phyloP scores from a whole-genome alignment of 2,113 vertebrate genomes.

The Sphyrna mokarran region DNA sequence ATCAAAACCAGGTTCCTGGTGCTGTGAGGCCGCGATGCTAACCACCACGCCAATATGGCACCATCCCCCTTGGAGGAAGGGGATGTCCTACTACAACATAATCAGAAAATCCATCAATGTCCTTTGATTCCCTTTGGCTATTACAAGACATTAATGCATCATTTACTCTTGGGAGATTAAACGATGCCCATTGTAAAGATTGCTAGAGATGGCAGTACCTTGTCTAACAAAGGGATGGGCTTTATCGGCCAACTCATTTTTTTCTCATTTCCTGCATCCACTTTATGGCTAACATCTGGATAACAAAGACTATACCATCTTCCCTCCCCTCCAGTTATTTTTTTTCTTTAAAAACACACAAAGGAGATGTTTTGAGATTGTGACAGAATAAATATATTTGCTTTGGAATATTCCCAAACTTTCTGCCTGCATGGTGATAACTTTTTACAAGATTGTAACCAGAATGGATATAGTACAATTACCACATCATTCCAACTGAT shows the following conservation, averaged over 20 bases:
- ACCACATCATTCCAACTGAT: background rate
- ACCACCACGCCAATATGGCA: too few species aligned
- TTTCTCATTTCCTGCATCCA: background rate
- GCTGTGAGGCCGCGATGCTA: too few species aligned
- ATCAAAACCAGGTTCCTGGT: too few species aligned
- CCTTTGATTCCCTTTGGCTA: background rate
- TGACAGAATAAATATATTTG: background rate
- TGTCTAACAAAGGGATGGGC: background rate
- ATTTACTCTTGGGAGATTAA: background rate
- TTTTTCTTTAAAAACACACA: background rate
- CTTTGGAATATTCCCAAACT: conserved; percentile 8
- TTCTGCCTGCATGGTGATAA: background rate
- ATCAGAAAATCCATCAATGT: too few species aligned
- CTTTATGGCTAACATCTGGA: background rate
- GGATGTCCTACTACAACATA: too few species aligned
- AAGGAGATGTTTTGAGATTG: background rate
- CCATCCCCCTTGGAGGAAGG: too few species aligned
- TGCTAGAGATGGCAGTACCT: background rate
- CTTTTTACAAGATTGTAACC: background rate
- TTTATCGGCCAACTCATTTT: background rate
- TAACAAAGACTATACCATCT: background rate
- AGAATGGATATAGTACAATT: background rate
- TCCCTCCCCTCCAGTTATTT: background rate
- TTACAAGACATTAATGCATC: background rate
- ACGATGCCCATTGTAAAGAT: background rate